These are phyloP conservation scores for Clarias pachynema DNA, from an alignment of 2,797 vertebrate species.

Conservation along the genomic window DNA sequence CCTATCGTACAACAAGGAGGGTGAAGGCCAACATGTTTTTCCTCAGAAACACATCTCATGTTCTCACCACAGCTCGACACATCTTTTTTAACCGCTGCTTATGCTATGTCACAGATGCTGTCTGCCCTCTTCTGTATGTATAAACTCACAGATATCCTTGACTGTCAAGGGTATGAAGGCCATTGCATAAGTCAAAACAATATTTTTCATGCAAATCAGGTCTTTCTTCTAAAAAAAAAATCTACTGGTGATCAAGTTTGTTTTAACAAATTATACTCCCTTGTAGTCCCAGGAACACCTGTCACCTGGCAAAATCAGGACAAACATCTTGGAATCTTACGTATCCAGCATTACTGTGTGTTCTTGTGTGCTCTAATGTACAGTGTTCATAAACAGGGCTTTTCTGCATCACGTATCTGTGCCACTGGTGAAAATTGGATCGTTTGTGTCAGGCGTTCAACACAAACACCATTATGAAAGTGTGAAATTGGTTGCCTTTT, in stretches of 20 bases:
- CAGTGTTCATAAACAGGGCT: conserved; percentile 15
- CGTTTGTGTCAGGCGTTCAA: conserved; percentile 22
- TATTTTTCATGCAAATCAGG: background rate
- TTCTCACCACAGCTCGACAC: too few species aligned
- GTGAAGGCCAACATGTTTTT: background rate
- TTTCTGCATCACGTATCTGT: conserved; percentile 39
- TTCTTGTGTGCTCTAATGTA: conserved; percentile 34
- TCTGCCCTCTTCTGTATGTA: background rate
- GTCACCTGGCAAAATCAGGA: background rate
- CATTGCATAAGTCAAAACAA: background rate
- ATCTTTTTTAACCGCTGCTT: background rate
- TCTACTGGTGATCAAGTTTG: background rate
- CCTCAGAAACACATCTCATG: background rate
- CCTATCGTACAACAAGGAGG: background rate
- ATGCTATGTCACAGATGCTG: background rate
- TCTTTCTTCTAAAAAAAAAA: background rate
- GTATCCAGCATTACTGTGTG: background rate
- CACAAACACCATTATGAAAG: conserved; percentile 40
- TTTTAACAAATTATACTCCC: background rate
- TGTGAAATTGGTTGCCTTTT: conserved; percentile 48
- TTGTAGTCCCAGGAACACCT: background rate
- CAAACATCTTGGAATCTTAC: background rate
- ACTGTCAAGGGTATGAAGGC: background rate
- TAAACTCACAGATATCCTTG: background rate
- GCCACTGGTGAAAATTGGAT: conserved; percentile 32